A percentile compares a stretch with the other conserved stretches of the same genome.
Conservation (phyloP, 2,888 invertebrate genomes). For the Orthosia gracilis region DNA sequence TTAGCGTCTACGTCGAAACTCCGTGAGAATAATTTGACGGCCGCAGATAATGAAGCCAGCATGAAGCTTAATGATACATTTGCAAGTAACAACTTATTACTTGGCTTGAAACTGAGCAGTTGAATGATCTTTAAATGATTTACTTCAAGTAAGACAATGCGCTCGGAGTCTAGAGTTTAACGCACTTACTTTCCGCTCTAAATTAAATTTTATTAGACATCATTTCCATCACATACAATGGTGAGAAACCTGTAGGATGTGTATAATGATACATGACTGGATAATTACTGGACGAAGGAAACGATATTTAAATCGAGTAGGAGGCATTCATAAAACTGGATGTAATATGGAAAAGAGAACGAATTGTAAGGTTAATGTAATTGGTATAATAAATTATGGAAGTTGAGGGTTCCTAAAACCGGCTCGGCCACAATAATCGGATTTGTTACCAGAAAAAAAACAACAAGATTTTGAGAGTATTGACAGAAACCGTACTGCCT, state of each 20-base stretch:
- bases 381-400: slow-evolving; percentile 32
- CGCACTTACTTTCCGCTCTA: slow-evolving; percentile 26
- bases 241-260: slow-evolving; percentile 65
- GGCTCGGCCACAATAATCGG: slow-evolving; percentile 20
- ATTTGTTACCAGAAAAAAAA: slow-evolving; percentile 17
- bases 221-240: slow-evolving; percentile 60
- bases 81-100: slow-evolving; percentile 63
- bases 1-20: slow-evolving; percentile 71
- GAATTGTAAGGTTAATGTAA: slow-evolving; percentile 42
- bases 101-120: slow-evolving; percentile 29
- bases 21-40: slow-evolving; percentile 77
- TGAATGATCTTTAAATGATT: slow-evolving; percentile 49
- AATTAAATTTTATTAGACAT: slow-evolving; percentile 45
- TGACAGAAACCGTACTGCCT: slow-evolving; percentile 28
- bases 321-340: slow-evolving; percentile 61
- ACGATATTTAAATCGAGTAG: slow-evolving; percentile 68
- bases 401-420: slow-evolving; percentile 12
- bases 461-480: slow-evolving; percentile 2
- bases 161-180: slow-evolving; percentile 31
- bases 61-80: slow-evolving; percentile 72
- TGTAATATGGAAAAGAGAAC: slow-evolving; percentile 55
- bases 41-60: slow-evolving; percentile 67
- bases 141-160: slow-evolving; percentile 45
- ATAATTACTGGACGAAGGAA: slow-evolving; percentile 69
- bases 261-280: slow-evolving; percentile 65